phyloP scores from a whole-genome alignment of 2,113 vertebrate genomes.

The Aramus guarauna region DNA sequence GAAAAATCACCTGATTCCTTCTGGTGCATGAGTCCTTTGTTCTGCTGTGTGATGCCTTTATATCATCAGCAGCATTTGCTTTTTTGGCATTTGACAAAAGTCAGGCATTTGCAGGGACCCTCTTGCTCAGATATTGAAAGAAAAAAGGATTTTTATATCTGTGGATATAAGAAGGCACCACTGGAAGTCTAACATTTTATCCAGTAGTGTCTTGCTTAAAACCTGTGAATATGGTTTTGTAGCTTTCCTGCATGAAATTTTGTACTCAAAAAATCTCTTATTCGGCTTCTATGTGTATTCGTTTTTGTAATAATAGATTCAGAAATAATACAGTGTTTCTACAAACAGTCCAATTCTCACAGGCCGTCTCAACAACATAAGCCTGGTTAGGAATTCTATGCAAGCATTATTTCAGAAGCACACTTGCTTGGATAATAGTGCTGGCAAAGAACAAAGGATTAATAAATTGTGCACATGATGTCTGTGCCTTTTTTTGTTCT shows the following conservation, averaged over 20 bases:
- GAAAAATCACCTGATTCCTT: background rate
- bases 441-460: background rate
- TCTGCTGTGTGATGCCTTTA: background rate
- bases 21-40: background rate
- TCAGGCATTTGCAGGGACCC: background rate
- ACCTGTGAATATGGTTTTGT: background rate
- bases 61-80: background rate
- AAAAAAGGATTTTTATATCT: background rate
- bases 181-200: background rate
- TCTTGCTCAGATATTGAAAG: background rate
- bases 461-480: background rate
- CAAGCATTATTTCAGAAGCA: background rate
- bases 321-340: background rate
- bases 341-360: background rate
- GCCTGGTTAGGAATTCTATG: background rate
- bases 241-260: background rate
- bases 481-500: background rate
- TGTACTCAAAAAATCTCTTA: background rate
- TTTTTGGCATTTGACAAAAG: background rate
- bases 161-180: background rate
- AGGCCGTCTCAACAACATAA: background rate
- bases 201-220: background rate
- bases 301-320: background rate
- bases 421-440: background rate
- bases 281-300: background rate